Conservation (phyloP, 2,797 vertebrate genomes). For the Sebastes nivosus region DNA sequence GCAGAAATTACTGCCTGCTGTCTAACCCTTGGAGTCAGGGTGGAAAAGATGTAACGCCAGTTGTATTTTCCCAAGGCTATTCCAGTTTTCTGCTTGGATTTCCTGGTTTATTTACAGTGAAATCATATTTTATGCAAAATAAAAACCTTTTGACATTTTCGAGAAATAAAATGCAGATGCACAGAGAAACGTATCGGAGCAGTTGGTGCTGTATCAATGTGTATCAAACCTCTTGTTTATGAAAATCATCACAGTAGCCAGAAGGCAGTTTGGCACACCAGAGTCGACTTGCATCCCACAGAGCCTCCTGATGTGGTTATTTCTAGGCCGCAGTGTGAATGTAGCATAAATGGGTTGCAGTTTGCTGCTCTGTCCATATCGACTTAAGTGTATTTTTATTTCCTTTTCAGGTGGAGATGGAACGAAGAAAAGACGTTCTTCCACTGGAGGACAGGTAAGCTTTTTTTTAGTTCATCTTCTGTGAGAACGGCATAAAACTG, state of each 20-base stretch:
- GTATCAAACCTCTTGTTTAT: background rate
- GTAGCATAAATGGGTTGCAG: background rate
- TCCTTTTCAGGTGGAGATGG: slow-evolving; percentile 87
- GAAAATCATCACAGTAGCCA: background rate
- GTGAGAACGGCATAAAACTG: background rate
- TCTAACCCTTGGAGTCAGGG: slow-evolving; percentile 24
- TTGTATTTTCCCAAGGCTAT: slow-evolving; percentile 27
- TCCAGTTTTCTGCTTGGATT: slow-evolving; percentile 14
- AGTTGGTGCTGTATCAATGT: background rate
- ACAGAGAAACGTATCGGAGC: background rate
- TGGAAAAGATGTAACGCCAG: slow-evolving; percentile 32
- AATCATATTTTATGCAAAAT: slow-evolving; percentile 24
- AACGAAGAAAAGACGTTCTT: slow-evolving; percentile 88
- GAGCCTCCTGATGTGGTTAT: background rate
- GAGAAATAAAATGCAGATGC: background rate
- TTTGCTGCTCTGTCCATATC: background rate
- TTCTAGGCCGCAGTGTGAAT: background rate
- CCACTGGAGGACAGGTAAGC: slow-evolving; percentile 90
- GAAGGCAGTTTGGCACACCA: background rate
- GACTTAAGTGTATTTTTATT: background rate
- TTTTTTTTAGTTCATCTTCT: background rate
- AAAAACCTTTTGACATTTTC: background rate
- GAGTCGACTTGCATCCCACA: background rate
- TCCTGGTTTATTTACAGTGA: slow-evolving; percentile 26
- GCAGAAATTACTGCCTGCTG: slow-evolving; percentile 16